Evolutionary conservation across 2,888 invertebrate species (phyloP).

Genomic region (Rhaphigaster nebulosa): DNA sequence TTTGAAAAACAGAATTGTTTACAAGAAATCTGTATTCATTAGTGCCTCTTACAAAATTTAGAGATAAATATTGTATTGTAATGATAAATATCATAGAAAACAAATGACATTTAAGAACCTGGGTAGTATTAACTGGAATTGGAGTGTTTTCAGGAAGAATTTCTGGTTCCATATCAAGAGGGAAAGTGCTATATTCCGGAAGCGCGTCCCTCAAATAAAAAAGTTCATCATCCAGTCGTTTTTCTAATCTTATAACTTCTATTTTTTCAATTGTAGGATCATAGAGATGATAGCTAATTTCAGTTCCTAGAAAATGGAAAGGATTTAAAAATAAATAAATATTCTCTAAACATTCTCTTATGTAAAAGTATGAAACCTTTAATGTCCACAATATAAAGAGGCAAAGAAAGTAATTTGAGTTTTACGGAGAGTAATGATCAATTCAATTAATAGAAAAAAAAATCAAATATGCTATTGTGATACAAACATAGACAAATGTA

Average conservation of each 20-base stretch:
- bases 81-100: constrained; percentile 3
- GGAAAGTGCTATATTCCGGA: constrained; percentile 92
- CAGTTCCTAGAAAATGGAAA: constrained; percentile 70
- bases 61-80: background rate
- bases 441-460: background rate
- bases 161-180: constrained; percentile 91
- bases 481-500: background rate
- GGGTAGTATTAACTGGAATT: constrained; percentile 83
- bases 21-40: no score
- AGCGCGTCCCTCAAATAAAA: constrained; percentile 91
- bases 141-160: constrained; percentile 81
- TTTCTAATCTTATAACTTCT: constrained; percentile 92
- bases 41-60: no score
- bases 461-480: background rate
- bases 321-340: background rate
- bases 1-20: no score
- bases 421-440: no score
- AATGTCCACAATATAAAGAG: no score
- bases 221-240: constrained; percentile 90
- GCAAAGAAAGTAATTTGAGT: no score
- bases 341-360: background rate
- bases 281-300: constrained; percentile 88
- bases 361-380: background rate
- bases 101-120: constrained; percentile 70
- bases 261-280: constrained; percentile 92